phyloP scores from a whole-genome alignment of 1,140 invertebrate species.

The Drosophila nikananu region DNA sequence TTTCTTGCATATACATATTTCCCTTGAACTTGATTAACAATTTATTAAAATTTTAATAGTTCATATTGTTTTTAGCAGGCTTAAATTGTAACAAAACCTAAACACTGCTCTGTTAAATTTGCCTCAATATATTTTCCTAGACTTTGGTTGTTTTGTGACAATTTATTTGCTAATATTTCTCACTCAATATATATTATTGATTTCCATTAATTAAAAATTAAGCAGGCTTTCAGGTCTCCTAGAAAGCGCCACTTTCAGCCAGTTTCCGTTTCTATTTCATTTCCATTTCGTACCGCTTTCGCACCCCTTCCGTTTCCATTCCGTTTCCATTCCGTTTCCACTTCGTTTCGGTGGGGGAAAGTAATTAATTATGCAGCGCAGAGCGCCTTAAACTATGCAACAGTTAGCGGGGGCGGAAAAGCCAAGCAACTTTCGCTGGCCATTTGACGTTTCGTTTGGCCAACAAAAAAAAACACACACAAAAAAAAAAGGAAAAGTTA shows the following conservation, averaged over 20 bases:
- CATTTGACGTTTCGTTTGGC: slow-evolving; percentile 71
- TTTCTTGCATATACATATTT: no score
- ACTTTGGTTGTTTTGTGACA: no score
- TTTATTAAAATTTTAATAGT: no score
- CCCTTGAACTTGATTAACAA: no score
- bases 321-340: not conserved
- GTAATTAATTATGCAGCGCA: slow-evolving; percentile 75
- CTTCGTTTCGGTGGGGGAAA: slow-evolving; percentile 8
- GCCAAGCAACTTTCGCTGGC: slow-evolving; percentile 61
- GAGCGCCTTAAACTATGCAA: slow-evolving; percentile 67
- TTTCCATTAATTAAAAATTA: not conserved
- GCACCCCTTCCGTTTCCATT: slow-evolving; percentile 7
- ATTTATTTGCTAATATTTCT: no score
- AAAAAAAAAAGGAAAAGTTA: slow-evolving; percentile 64
- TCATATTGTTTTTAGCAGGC: no score
- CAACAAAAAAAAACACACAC: slow-evolving; percentile 12
- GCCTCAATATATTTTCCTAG: no score
- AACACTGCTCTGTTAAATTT: no score
- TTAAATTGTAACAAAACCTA: no score
- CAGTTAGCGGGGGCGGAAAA: slow-evolving; percentile 57
- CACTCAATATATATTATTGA: not conserved
- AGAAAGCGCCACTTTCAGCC: not conserved
- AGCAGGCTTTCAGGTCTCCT: not conserved
- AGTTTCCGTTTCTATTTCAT: not conserved
- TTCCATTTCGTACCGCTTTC: not conserved